A percentile compares a stretch with the other conserved stretches of the same genome.
phyloP scores from a whole-genome alignment of 2,888 invertebrate species.

The Nomada ruficornis region DNA sequence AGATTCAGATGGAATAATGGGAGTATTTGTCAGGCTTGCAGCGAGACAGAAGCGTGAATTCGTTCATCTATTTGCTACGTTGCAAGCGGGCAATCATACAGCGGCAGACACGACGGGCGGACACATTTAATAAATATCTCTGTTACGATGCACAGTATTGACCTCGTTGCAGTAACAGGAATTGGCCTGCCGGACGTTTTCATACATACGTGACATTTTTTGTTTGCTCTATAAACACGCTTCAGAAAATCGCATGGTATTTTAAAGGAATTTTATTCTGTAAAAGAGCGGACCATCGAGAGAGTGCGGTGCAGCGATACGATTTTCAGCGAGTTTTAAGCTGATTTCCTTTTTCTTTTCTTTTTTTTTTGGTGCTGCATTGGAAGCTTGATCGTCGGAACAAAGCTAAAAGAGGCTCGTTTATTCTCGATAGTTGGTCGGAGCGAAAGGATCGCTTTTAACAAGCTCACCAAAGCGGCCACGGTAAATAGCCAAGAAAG shows the following conservation, averaged over 20 bases:
- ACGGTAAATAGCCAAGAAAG: slow-evolving; percentile 27
- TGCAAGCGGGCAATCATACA: not conserved
- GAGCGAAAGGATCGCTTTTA: slow-evolving; percentile 32
- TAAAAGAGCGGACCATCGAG: not conserved
- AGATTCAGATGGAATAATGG: too few species aligned
- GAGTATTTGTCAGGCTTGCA: not conserved
- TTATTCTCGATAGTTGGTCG: slow-evolving; percentile 20
- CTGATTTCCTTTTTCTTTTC: not conserved
- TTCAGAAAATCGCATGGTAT: slow-evolving; percentile 2
- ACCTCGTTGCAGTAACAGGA: not conserved
- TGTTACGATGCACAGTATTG: slow-evolving; percentile 3
- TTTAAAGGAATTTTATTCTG: slow-evolving; percentile 13
- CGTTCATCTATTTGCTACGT: not conserved
- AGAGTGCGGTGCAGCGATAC: not conserved
- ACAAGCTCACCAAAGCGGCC: slow-evolving; percentile 18
- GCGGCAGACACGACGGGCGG: not conserved
- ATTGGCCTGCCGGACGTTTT: not conserved
- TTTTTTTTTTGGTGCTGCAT: not conserved
- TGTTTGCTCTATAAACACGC: not conserved
- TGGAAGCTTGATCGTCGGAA: not conserved
- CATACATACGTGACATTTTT: not conserved
- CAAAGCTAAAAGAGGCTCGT: slow-evolving; percentile 15
- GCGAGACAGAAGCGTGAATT: not conserved
- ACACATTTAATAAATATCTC: slow-evolving; percentile 21
- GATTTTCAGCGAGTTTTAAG: slow-evolving; percentile 15